A percentile compares a stretch with the other conserved stretches of the same genome.
Conservation (phyloP, 2,113 vertebrate species). For the Oceanites oceanicus region DNA sequence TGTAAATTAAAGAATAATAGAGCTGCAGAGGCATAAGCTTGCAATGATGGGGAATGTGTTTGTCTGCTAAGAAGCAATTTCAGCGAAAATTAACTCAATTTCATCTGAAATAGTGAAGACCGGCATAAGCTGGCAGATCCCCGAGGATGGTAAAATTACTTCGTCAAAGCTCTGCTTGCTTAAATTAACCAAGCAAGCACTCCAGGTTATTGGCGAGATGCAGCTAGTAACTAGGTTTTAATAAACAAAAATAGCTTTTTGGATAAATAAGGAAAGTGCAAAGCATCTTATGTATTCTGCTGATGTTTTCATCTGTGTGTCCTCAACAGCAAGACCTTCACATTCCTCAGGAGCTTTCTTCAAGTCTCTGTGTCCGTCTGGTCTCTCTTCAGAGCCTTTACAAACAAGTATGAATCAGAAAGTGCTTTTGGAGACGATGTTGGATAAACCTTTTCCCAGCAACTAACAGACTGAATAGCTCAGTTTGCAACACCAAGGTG, state of each 20-base stretch:
- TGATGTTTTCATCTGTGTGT: constrained; percentile 24
- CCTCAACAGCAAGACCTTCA: constrained; percentile 40
- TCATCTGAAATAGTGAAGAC: constrained; percentile 79
- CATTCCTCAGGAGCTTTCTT: not conserved
- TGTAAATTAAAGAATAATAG: constrained; percentile 83
- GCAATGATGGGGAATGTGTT: constrained; percentile 80
- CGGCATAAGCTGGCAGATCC: constrained; percentile 79
- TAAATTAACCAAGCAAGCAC: constrained; percentile 82
- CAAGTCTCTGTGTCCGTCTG: not conserved
- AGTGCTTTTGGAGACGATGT: not conserved
- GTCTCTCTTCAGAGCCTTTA: not conserved
- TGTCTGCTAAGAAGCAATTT: constrained; percentile 86
- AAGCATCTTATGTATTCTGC: constrained; percentile 34
- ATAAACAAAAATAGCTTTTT: constrained; percentile 80
- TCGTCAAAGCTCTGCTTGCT: constrained; percentile 79
- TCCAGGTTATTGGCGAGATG: constrained; percentile 77
- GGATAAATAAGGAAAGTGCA: constrained; percentile 71
- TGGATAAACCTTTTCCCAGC: not conserved
- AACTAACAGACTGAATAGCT: not conserved
- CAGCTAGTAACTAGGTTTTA: constrained; percentile 77
- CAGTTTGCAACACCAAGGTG: not conserved
- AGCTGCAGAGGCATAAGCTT: constrained; percentile 75
- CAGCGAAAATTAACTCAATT: constrained; percentile 86
- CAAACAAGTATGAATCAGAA: not conserved
- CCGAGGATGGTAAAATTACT: constrained; percentile 82